Percentiles rank a stretch among this genome's conserved stretches.
Conservation (phyloP, 2,113 vertebrate genomes). For the Upupa epops region DNA sequence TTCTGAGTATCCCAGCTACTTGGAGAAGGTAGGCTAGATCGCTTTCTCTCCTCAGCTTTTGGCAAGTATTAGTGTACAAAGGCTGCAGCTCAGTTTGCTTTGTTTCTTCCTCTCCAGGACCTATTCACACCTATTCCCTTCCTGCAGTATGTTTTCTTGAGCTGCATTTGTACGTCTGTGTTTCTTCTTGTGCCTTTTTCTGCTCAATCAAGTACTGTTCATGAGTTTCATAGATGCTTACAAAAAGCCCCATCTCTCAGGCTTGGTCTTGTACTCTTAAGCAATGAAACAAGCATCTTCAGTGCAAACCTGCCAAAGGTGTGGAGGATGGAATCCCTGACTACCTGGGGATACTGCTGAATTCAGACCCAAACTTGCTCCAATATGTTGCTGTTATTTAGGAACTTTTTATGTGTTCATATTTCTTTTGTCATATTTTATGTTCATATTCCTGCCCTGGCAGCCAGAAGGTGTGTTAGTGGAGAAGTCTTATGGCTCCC, state of each 20-base stretch:
- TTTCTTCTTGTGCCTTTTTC: background rate
- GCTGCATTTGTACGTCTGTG: background rate
- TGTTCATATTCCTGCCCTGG: background rate
- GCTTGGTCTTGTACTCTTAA: background rate
- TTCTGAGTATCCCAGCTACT: background rate
- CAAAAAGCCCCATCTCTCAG: background rate
- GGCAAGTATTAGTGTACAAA: background rate
- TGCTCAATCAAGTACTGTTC: background rate
- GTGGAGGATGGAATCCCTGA: background rate
- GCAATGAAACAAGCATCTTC: background rate
- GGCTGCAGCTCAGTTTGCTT: background rate
- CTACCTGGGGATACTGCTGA: background rate
- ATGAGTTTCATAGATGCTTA: background rate
- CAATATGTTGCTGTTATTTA: background rate
- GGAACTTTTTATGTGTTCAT: background rate
- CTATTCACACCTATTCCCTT: background rate
- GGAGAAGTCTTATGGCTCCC: constrained; percentile 60
- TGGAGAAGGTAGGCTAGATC: background rate
- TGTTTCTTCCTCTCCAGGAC: background rate
- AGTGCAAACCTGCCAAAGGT: background rate
- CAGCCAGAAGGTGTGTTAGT: constrained; percentile 70
- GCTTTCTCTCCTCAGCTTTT: background rate
- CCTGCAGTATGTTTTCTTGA: background rate
- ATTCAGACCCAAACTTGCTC: background rate
- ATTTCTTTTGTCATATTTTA: background rate